phyloP scores from a whole-genome alignment of 1,140 invertebrate species.

The Drosophila melanica region DNA sequence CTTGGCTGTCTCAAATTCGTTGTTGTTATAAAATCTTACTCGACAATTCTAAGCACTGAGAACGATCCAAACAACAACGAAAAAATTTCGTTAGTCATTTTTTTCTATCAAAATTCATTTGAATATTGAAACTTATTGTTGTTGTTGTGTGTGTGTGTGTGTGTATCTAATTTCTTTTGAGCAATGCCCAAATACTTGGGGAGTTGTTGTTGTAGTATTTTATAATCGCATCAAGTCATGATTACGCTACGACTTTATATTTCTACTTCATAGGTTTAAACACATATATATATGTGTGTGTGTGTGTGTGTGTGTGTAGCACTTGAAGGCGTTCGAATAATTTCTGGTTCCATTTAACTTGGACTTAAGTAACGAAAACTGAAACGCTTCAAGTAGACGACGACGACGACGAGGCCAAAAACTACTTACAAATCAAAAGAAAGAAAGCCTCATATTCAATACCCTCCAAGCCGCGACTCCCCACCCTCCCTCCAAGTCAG shows the following conservation, averaged over 20 bases:
- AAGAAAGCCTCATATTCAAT: constrained; percentile 54
- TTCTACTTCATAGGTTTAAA: constrained; percentile 42
- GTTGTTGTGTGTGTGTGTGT: constrained; percentile 33
- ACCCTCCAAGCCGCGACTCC: not conserved
- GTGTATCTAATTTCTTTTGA: constrained; percentile 79
- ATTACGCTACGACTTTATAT: constrained; percentile 71
- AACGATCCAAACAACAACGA: constrained; percentile 21
- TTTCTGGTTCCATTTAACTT: constrained; percentile 81
- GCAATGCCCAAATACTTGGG: constrained; percentile 19
- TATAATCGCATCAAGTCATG: constrained; percentile 83
- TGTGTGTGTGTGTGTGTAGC: constrained; percentile 54
- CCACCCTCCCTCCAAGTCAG: too few relatives aligned
- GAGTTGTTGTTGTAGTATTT: constrained; percentile 58
- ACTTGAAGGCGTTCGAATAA: constrained; percentile 81
- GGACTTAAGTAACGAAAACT: constrained; percentile 71
- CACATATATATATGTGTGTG: constrained; percentile 36
- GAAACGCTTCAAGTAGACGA: constrained; percentile 71
- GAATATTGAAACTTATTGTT: constrained; percentile 71
- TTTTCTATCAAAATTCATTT: constrained; percentile 65
- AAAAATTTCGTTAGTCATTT: constrained; percentile 75
- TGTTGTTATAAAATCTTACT: constrained; percentile 58
- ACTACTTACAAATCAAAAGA: constrained; percentile 60
- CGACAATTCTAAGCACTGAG: constrained; percentile 70
- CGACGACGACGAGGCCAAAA: constrained; percentile 20
- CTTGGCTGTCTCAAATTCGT: constrained; percentile 44